Base-by-base conservation (phyloP, 2,113 vertebrate genomes). In the Tretioscincus oriximinensis region DNA sequence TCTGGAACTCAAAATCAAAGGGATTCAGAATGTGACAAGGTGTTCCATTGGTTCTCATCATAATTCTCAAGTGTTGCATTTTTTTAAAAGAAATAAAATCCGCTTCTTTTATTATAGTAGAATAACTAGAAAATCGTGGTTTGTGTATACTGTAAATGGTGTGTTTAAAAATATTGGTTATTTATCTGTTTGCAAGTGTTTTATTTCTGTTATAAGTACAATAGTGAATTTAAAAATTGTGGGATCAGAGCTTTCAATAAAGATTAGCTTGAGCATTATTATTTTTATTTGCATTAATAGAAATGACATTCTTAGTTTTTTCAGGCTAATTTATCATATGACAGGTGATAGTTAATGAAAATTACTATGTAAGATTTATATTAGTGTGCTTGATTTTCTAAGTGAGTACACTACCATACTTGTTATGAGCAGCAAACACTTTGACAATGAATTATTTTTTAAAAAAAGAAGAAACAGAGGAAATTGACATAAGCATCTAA, bases 401-500 rank as follows among this genome's bases (percentile, higher is more conserved):
- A 47, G 77, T 5, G 1, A 3, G 1, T 16, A 51, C 65, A 77
- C 12, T 28, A 66, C 6, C 16, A 18, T 28, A 2, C 2, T 47
- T 45, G 2, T 71, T 90, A 64, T 14, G 49, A 76, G 31, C 35
- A n/a, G 45, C 1, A 71, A 58, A 26, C 70, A 73, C 83, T 87
- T 88, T 89, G 81, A 61, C 88, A 80, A 84, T 85, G n/a, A 81
- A 7, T 69, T 88, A 77, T 81, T 88, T 88, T 76, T 16, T 77
- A 83, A 84, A 85, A 79, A 80, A 31, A 60, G 81, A 90, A 12
- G 31, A 88, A 89, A 69, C 66, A 22, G 51, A 78, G 81, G 83
- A 93, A 92, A 81, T 31, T 87, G 61, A 76, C 69, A 61, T 80
- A 49, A 73, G 70, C 90, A 92, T 83, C 86, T 93, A 81, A 83